Evolutionary conservation across 37 sponge, comb jelly and placozoan genomes (phyloP).

Genomic region (Bolinopsis microptera): DNA sequence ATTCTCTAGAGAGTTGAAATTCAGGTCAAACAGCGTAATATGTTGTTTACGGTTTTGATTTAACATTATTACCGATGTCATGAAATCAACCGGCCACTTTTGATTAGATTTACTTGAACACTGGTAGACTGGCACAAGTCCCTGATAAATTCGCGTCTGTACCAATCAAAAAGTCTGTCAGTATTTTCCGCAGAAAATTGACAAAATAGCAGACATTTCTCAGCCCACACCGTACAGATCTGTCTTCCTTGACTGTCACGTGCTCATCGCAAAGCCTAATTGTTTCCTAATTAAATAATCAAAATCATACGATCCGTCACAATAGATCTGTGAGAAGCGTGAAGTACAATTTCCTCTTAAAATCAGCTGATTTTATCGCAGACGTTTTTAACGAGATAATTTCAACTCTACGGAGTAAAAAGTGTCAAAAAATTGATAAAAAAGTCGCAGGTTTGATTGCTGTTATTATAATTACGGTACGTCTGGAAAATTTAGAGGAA

Average conservation of each 20-base stretch:
- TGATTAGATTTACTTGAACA: too few species aligned
- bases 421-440: neutral
- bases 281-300: neutral
- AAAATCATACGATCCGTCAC: neutral
- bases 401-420: neutral
- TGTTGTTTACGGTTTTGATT: neutral
- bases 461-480: neutral
- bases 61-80: neutral
- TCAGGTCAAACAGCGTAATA: neutral
- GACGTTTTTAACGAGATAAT: neutral
- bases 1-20: neutral
- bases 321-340: neutral
- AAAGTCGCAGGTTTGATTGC: neutral
- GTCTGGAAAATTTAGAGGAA: neutral
- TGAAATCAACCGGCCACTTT: too few species aligned
- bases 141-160: too few species aligned
- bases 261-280: neutral
- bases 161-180: too few species aligned
- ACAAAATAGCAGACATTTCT: too few species aligned
- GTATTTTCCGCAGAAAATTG: neutral
- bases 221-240: neutral
- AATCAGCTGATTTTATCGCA: neutral
- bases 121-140: too few species aligned
- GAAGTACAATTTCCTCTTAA: neutral
- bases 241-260: neutral